Evolutionary conservation across 1,140 invertebrate species (phyloP), one percentile per base, ranked within the genome.

Genomic region (Atta colombica): DNA sequence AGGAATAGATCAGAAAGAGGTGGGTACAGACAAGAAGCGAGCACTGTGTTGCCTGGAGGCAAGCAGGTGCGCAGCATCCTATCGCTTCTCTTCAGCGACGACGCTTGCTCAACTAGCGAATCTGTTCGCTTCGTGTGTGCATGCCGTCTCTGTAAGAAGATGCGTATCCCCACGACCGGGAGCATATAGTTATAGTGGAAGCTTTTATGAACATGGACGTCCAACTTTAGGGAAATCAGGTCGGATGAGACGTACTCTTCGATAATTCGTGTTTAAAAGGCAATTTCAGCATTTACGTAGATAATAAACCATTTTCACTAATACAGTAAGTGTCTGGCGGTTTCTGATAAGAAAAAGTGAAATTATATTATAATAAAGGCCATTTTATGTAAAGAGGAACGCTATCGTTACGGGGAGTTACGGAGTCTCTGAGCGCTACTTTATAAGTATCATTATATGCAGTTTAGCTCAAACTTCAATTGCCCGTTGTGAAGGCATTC

Each of bases 51-150:
- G 91, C 92, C 92, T 85, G 28, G 85, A 77, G 92, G 92, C 93
- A 85, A 92, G 92, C 92, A 93, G 93, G 92, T 93, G 92, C 92
- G 87, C 89, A 85, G 86, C 87, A 87, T 89, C 91, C 90, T 90
- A 85, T 92, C 85, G 84, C 69, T 66, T 88, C 72, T 85, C 87
- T 21, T 85, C 78, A 78, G 60, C 21, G 77, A 28, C 71, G 75
- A 61, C 65, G 71, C 69, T 86, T 60, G 28, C 77, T 63, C 53
- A 53, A 58, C 74, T 61, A 45, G 80, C 55, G 69, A 84, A 84
- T 63, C 80, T 84, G 80, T 84, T 72, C 69, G 80, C 35, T 74
- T 72, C 68, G 78, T 72, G 53, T 72, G 35, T 31, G 80, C 68
- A 74, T n/a, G 80, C 80, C 78, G 78, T 72, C 68, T 72, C 25